These are phyloP conservation scores for Syngnathus typhle DNA, from an alignment of 2,113 vertebrate genomes.

Conservation along the genomic window DNA sequence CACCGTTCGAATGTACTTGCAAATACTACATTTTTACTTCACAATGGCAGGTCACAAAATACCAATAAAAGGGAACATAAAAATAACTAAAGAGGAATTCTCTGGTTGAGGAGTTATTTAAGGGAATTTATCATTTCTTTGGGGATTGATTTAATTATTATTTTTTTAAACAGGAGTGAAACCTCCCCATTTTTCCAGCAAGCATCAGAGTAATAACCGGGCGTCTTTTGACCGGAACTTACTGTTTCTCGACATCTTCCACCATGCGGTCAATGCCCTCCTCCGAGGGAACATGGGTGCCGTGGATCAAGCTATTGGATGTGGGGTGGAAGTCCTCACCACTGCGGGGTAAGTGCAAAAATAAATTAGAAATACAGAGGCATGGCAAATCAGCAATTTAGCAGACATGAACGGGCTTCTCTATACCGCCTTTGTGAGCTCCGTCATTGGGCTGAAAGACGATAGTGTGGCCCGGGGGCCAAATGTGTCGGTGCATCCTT, in stretches of 20 bases:
- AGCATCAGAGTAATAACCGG: not conserved
- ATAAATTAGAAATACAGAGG: slow-evolving; percentile 37
- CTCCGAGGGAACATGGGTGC: slow-evolving; percentile 83
- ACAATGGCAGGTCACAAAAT: no score
- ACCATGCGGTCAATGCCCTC: slow-evolving; percentile 91
- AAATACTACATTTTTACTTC: no score
- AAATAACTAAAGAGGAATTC: no score
- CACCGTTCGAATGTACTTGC: no score
- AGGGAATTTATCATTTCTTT: no score
- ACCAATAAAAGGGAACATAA: no score
- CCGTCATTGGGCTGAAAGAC: not conserved
- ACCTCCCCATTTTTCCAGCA: no score
- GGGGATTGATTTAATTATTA: no score
- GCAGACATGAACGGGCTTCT: slow-evolving; percentile 20
- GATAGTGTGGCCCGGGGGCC: slow-evolving; percentile 14
- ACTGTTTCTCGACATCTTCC: slow-evolving; percentile 93
- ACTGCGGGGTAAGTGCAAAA: slow-evolving; percentile 57
- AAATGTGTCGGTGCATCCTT: slow-evolving; percentile 27
- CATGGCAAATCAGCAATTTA: slow-evolving; percentile 33
- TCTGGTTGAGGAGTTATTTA: no score
- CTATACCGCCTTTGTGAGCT: slow-evolving; percentile 35
- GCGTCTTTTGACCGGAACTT: slow-evolving; percentile 56
- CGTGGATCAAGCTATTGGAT: slow-evolving; percentile 86
- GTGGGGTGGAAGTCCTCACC: slow-evolving; percentile 92
- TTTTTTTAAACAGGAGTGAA: no score